Base-by-base conservation (phyloP, 2,888 invertebrate genomes). In the Hypercompe scribonia region DNA sequence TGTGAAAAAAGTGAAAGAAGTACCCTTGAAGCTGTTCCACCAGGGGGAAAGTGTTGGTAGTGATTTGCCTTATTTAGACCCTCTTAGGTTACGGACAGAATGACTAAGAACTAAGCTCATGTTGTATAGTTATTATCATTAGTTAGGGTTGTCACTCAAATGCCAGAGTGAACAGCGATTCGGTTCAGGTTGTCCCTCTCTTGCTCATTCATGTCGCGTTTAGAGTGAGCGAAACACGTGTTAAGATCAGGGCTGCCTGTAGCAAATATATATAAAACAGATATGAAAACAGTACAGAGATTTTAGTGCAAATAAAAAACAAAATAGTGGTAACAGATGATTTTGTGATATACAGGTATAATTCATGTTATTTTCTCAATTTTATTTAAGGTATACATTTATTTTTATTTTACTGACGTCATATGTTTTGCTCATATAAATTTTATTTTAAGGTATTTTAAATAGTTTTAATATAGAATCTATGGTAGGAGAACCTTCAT, bases 1-100 rank as follows among this genome's bases (percentile, higher is more conserved):
- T 46, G 69, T 84, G 61, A 85, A 83, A 81, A 91, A 89, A 82
- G 82, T 90, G n/a, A 95, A 91, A 65, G 95, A 95, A 83, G 94
- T 95, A 68, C 95, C 89, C 0, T 78, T 96, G 0, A 93, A 92
- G 87, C 88, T 95, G 87, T 96, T 96, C 81, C 90, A 94, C 70
- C 92, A 94, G 68, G 86, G 84, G 0, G 95, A 94, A 85, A 92
- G 93, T 75, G 86, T 85, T 39, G 81, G 89, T 28, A 87, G 91
- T 82, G 94, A 92, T 54, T 84, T 95, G 54, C 95, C 95, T 0
- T 91, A 90, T 70, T 75, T 92, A 66, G 95, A 95, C 80, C 95
- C 95, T 0, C 76, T 95, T 0, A 78, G 91, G 70, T 78, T 95
- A 42, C 87, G 95, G 89, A 95, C 95, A 86, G 95, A 95, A 78